Percentiles rank a stretch among this genome's conserved stretches.
Evolutionary conservation across 2,113 vertebrate genomes (phyloP).

Genomic region (Leucosticte australis): DNA sequence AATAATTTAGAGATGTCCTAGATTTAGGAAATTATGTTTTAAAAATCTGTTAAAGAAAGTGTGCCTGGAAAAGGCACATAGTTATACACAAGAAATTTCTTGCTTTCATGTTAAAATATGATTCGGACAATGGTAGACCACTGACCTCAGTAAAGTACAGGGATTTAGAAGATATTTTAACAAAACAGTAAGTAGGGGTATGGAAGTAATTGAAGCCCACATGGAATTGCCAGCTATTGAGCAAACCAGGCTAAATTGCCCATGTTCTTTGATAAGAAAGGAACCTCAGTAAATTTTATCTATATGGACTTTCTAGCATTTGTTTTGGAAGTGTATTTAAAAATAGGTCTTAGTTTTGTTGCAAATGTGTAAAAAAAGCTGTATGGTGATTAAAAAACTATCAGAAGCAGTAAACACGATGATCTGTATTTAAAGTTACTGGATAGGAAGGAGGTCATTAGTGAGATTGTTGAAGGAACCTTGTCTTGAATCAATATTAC

Average conservation of each 20-base stretch:
- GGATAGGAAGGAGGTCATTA: background rate
- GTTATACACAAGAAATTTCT: background rate
- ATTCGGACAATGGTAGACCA: background rate
- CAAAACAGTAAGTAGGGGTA: background rate
- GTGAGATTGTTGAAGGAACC: background rate
- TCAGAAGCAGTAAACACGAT: background rate
- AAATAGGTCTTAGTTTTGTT: background rate
- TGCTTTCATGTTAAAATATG: background rate
- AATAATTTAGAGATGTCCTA: constrained; percentile 58
- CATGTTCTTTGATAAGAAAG: background rate
- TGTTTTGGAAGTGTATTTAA: background rate
- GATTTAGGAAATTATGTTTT: constrained; percentile 17
- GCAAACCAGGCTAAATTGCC: background rate
- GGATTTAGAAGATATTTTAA: background rate
- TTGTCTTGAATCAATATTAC: background rate
- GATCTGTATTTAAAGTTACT: background rate
- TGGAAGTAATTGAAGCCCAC: background rate
- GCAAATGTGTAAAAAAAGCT: background rate
- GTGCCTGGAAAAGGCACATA: background rate
- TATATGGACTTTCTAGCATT: background rate
- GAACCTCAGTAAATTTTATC: background rate
- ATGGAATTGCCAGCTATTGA: background rate
- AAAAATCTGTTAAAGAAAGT: constrained; percentile 33
- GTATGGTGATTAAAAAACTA: background rate
- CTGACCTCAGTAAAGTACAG: background rate